Evolutionary conservation across 2,888 invertebrate genomes (phyloP), one percentile per base, ranked within the genome.

Genomic region (Spisula subtruncata): DNA sequence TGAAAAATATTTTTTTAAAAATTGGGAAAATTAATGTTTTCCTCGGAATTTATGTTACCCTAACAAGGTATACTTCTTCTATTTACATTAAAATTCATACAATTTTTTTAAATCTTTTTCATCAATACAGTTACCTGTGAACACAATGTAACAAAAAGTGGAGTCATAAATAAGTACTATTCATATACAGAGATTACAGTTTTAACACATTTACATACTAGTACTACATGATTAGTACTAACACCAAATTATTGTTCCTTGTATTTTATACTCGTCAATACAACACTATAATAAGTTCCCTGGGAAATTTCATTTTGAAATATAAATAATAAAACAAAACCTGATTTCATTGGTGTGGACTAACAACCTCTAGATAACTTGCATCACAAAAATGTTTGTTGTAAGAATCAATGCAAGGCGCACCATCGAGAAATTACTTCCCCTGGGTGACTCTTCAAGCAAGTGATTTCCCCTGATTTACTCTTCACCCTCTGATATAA

Each of bases 261-360:
- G 60, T 66, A 25, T 66, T 25, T n/a, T 66, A 25, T 25, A 66
- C 60, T 66, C 60, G 25, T 66, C 6, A 66, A 66, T 66, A 66
- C 60, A 66, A 66, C 4, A 66, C 25, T 25, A 66, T 25, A 25
- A 25, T 25, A n/a, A n/a, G 25, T 66, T 66, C 60, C 60, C 60
- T 66, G 60, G 60, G 60, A 66, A 66, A 66, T n/a, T 66, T 66
- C 60, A 66, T 66, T 66, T 66, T 25, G 60, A 66, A 66, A 25
- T 66, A 66, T 66, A 66, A 66, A 66, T 66, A 66, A 66, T 66
- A 66, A 51, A 66, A 66, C 60, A 66, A 66, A 66, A 66, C 60
- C 60, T 66, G 60, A 66, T 66, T 66, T 66, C 60, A 66, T 66
- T 66, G 60, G 60, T 66, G 25, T 66, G 25, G 60, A 66, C 60